phyloP scores from a whole-genome alignment of 2,797 vertebrate genomes.

The Liasis olivaceus region DNA sequence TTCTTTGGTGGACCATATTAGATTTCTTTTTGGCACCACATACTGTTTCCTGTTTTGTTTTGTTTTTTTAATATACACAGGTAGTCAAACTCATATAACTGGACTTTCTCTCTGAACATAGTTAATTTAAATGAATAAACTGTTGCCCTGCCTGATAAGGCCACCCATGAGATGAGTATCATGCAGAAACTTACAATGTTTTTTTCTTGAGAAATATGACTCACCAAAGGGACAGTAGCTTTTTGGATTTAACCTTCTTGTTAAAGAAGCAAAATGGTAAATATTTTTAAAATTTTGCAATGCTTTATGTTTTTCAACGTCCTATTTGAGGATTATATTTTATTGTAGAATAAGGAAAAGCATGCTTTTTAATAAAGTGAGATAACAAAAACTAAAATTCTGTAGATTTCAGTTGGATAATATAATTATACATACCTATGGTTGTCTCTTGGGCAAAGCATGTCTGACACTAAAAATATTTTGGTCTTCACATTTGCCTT shows the following conservation, averaged over 20 bases:
- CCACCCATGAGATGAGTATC: neutral
- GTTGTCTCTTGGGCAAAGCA: constrained; percentile 14
- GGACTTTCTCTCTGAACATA: neutral
- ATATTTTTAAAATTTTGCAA: neutral
- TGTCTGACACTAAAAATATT: constrained; percentile 9
- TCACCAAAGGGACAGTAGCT: no score
- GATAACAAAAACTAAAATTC: neutral
- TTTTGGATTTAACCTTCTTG: no score
- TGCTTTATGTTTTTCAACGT: neutral
- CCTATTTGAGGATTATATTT: neutral
- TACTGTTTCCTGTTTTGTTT: no score
- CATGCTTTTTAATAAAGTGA: neutral
- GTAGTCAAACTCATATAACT: no score
- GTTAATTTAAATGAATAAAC: neutral
- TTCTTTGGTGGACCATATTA: no score
- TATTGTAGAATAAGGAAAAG: neutral
- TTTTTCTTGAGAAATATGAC: no score
- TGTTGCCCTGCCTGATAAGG: neutral
- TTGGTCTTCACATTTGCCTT: constrained; percentile 33
- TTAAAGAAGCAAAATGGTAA: no score
- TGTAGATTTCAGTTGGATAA: neutral
- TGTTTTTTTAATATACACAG: no score
- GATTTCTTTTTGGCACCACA: no score
- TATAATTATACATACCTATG: neutral
- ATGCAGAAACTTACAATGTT: no score